Percentiles rank a stretch among this genome's conserved stretches.
Evolutionary conservation across 2,113 vertebrate genomes (phyloP).

Genomic region (Colossoma macropomum): DNA sequence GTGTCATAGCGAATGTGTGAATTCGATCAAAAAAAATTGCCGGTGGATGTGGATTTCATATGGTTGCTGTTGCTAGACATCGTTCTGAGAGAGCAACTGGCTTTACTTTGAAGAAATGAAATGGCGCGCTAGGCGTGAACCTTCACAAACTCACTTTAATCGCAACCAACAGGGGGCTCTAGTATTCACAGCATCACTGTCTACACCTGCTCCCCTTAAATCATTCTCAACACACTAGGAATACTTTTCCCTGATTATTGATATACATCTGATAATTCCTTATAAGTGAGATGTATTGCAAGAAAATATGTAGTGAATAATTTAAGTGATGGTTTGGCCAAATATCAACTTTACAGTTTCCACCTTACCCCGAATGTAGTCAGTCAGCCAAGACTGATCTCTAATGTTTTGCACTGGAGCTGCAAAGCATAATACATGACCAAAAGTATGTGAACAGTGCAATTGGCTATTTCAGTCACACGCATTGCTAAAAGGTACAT

Average conservation of each 20-base stretch:
- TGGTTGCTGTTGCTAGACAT: not conserved
- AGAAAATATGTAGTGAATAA: no score
- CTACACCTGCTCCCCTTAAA: not conserved
- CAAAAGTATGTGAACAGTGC: no score
- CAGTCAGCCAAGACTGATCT: no score
- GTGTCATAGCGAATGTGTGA: slow-evolving; percentile 6
- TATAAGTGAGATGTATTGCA: no score
- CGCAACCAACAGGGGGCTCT: not conserved
- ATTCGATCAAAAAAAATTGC: not conserved
- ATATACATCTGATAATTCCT: not conserved
- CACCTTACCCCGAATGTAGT: no score
- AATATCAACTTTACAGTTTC: no score
- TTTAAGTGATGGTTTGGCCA: no score
- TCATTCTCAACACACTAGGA: not conserved
- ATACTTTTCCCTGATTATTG: not conserved
- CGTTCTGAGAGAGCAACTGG: not conserved
- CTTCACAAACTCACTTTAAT: not conserved
- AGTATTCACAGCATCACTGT: slow-evolving; percentile 16
- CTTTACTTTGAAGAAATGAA: slow-evolving; percentile 4
- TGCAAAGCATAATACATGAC: not conserved
- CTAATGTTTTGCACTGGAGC: no score
- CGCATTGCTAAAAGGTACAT: no score
- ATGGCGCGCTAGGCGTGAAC: not conserved
- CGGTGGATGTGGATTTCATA: not conserved
- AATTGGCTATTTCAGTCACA: no score